Base-by-base conservation (phyloP, 2,113 vertebrate species). In the Petrocephalus zakoni region DNA sequence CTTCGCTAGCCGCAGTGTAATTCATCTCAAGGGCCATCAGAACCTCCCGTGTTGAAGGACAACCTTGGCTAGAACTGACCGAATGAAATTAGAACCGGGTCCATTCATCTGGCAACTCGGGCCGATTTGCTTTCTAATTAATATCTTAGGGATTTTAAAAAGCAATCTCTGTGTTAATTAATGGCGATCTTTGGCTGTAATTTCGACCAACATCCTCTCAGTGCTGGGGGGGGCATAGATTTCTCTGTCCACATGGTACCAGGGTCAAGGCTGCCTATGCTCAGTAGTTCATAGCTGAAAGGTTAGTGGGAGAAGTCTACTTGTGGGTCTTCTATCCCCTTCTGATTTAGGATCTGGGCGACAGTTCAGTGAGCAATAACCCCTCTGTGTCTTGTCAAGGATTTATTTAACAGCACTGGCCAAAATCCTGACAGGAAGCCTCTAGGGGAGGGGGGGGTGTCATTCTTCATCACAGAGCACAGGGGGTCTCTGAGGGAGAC, bases 11-110 rank as follows among this genome's bases (percentile, higher is more conserved):
- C 64, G 9, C 10, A 51, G 58, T 64, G 47, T 68, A 72, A 87
- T 87, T 49, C 86, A 87, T 87, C 86, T 72, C 86, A 87, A 49
- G 86, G 42, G 61, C 21, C 47, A 72, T 52, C 86, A 87, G 42
- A 68, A 51, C 37, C 11, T 47, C 37, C 37, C 17, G 9, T n/a
- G 42, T 87, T 42, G 68, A 15, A 46, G 86, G 58, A 42, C 56
- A 68, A 46, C 21, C 47, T 52, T 51, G 61, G 46, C 25, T 5
- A 9, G 51, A 53, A 15, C 85, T 15, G 13, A 87, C 42, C 86
- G 6, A 25, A 46, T 49, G 56, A 47, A 52, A 72, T 72, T 68
- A 72, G 46, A 87, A 46, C 7, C 11, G 15, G 22, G 58, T 22
- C 58, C 61, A n/a, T 34, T 56, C 86, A 29, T 21, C 86, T 87